Evolutionary conservation across 2,888 invertebrate species (phyloP), one percentile per base, ranked within the genome.

Genomic region (Erannis defoliaria): DNA sequence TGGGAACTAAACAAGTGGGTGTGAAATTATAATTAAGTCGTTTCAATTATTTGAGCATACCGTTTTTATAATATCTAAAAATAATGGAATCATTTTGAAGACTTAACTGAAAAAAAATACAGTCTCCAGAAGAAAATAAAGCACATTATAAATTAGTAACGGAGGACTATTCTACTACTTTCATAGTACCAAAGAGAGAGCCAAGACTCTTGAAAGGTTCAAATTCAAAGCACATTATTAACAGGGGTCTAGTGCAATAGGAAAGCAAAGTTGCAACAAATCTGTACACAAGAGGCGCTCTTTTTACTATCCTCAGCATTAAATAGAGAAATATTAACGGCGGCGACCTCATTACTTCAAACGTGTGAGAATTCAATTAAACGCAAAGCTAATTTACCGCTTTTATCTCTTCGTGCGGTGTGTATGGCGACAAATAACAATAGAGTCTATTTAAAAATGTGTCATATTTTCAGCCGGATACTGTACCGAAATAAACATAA

Each of bases 1-100:
- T 85, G 86, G 85, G 81, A 86, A 80, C 78, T 81, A 79, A 83
- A 76, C 75, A 83, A 82, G 86, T 88, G 88, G 89, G 85, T 84
- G 81, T 81, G 77, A 64, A 73, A 76, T 78, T 70, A 72, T 72
- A 77, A 76, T 66, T 72, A 75, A 73, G 74, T 77, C 66, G 70
- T 77, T 76, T 76, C 74, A 77, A 77, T 75, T 70, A 69, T 80
- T 86, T 86, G 86, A 87, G 85, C 85, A 82, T 81, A 76, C 81
- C 80, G 83, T 83, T 79, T 82, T 82, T 77, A 75, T 73, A 68
- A 73, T 78, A 78, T 78, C 70, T 74, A 74, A 71, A 76, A 73
- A 73, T 80, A 76, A 82, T 84, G 81, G 82, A 84, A 85, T 85
- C 72, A 75, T 81, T 77, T 79, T 64, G 72, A 79, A 80, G 74